Percentiles rank a stretch among this genome's conserved stretches.
These are phyloP conservation scores for Tipula confusa DNA, from an alignment of 2,888 invertebrate genomes.

Conservation along the genomic window DNA sequence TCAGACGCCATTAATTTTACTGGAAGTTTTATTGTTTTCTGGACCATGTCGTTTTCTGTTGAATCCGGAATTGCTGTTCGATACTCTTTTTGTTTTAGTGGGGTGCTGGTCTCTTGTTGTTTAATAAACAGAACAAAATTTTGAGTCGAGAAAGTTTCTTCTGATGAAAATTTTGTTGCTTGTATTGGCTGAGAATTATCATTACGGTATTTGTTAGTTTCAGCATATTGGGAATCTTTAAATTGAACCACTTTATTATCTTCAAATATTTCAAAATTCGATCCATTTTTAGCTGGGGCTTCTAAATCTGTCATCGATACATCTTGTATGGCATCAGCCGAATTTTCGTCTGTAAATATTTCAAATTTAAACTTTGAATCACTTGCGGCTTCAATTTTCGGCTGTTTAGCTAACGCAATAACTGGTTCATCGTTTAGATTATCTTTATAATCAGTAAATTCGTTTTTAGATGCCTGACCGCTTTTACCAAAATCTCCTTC, in stretches of 20 bases:
- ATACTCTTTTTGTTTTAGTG: constrained; percentile 50
- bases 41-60: constrained; percentile 52
- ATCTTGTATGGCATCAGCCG: no score
- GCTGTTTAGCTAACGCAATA: no score
- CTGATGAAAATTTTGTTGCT: constrained; percentile 34
- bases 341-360: no score
- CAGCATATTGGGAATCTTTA: background rate
- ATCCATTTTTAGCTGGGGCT: background rate
- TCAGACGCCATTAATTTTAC: background rate
- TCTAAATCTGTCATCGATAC: no score
- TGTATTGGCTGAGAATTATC: background rate
- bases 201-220: background rate
- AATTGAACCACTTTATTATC: background rate
- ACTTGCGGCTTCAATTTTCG: no score
- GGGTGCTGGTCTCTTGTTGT: constrained; percentile 61
- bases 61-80: constrained; percentile 32
- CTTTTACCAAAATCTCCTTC: constrained; percentile 39
- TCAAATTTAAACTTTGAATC: no score
- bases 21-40: constrained; percentile 58
- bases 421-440: constrained; percentile 33
- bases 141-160: constrained; percentile 62
- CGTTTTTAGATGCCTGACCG: constrained; percentile 6
- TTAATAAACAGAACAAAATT: constrained; percentile 61
- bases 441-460: background rate
- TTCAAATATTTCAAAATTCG: background rate